Evolutionary conservation across 2,888 invertebrate genomes (phyloP), one percentile per base, ranked within the genome.

Genomic region (Formica aserva): DNA sequence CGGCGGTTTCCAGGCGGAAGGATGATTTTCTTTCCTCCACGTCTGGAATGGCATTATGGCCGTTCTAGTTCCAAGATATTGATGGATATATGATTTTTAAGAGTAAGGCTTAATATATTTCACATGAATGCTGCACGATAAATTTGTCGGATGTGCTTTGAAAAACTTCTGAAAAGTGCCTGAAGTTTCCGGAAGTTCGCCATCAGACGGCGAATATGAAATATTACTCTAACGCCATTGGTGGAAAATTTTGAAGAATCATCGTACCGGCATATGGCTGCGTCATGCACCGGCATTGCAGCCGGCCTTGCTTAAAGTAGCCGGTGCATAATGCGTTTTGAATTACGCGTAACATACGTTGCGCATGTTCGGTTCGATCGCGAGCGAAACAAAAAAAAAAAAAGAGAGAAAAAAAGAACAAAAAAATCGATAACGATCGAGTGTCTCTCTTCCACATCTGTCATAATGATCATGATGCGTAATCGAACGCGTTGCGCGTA

Each of bases 401-500:
- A 55, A 5, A 8, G 22, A 15, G 41, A 41, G 45, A 15, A 13
- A 35, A 15, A 13, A 4, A n/a, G 35, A 48, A 26, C 60, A 55
- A 13, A 11, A 29, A 15, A 57, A 41, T 60, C 45, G 55, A 55
- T 22, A 71, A 74, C 67, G 88, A 82, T 87, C 84, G 60, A 69
- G 65, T n/a, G n/a, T 66, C 80, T 57, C 60, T 35, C 32, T 35
- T 11, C 52, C 52, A 57, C 88, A 89, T 89, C 88, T 90, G 89
- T 86, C 86, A 90, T 84, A 88, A 90, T 69, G 72, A 78, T 26
- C 26, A 67, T 76, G 83, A 78, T 77, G 86, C 75, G 86, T 66
- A 80, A 78, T 22, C 18, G 77, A 22, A 71, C 22, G 80, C 38
- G 22, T 83, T 75, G 88, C 85, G 84, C 90, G 89, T 87, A 89